These are phyloP conservation scores for Scarus forsteni DNA, from an alignment of 2,797 vertebrate genomes.

Conservation along the genomic window DNA sequence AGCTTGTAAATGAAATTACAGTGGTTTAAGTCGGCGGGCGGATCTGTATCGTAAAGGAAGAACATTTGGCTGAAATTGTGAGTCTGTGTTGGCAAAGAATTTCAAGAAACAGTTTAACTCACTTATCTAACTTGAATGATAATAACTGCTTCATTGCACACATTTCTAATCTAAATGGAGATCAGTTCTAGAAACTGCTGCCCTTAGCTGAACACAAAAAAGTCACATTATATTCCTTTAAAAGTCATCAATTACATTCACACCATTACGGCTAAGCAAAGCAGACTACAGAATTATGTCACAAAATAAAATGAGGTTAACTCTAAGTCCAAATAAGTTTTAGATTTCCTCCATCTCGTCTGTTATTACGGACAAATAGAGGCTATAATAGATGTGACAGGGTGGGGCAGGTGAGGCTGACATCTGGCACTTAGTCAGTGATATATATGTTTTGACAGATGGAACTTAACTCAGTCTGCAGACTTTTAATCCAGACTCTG, in stretches of 20 bases:
- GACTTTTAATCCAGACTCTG: conserved; percentile 1
- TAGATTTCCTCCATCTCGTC: background rate
- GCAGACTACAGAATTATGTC: background rate
- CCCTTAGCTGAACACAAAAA: too few species aligned
- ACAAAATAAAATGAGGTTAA: too few species aligned
- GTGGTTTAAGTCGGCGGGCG: too few species aligned
- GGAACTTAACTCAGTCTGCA: conserved; percentile 2
- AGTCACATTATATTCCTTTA: background rate
- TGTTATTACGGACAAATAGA: conserved; percentile 22
- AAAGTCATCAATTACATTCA: background rate
- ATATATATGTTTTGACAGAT: conserved; percentile 20
- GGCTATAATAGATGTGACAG: conserved; percentile 12
- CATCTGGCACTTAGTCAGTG: background rate
- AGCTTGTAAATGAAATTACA: too few species aligned
- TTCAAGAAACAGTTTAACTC: too few species aligned
- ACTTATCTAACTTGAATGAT: too few species aligned
- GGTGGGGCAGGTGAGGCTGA: conserved; percentile 15
- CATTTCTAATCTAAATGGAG: too few species aligned
- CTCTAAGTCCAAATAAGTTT: conserved; percentile 3
- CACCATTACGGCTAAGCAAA: background rate
- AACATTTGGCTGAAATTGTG: too few species aligned
- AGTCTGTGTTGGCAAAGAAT: too few species aligned
- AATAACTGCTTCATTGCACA: too few species aligned
- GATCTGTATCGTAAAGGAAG: too few species aligned
- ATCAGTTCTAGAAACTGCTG: too few species aligned